Evolutionary conservation across 2,888 invertebrate genomes (phyloP).

Genomic region (Platycheirus albimanus): DNA sequence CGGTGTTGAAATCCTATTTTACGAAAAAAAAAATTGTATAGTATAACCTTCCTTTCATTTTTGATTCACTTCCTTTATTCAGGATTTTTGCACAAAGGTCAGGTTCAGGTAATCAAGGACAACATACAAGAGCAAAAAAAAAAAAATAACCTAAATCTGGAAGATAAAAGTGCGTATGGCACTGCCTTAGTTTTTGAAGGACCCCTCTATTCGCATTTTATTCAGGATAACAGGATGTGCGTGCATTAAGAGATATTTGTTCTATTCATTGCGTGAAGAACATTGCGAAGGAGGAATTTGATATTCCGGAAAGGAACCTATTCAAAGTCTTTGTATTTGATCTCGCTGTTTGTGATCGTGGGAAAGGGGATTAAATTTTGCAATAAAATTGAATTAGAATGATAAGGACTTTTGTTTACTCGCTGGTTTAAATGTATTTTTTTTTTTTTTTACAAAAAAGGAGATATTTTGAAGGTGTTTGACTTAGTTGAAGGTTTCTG

Average conservation of each 20-base stretch:
- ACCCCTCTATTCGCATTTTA: constrained; percentile 33
- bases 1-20: constrained; percentile 71
- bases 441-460: neutral
- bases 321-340: constrained; percentile 43
- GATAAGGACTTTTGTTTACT: neutral
- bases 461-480: too few species aligned
- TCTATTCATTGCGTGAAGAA: constrained; percentile 47
- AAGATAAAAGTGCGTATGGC: constrained; percentile 36
- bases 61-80: constrained; percentile 28
- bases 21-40: constrained; percentile 11
- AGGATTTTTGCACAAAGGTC: constrained; percentile 59
- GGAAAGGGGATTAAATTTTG: constrained; percentile 55
- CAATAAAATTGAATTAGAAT: constrained; percentile 28
- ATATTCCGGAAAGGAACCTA: constrained; percentile 66
- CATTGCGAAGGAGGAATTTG: constrained; percentile 47
- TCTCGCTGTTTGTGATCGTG: constrained; percentile 47
- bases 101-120: constrained; percentile 65
- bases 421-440: neutral
- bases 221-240: constrained; percentile 72
- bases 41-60: constrained; percentile 42
- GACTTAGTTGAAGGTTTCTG: too few species aligned
- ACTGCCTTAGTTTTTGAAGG: constrained; percentile 7
- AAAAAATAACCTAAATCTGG: neutral
- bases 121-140: neutral
- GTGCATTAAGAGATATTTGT: constrained; percentile 47